A percentile compares a stretch with the other conserved stretches of the same genome.
Evolutionary conservation across 2,888 invertebrate species (phyloP).

Genomic region (Saturnia japonica): DNA sequence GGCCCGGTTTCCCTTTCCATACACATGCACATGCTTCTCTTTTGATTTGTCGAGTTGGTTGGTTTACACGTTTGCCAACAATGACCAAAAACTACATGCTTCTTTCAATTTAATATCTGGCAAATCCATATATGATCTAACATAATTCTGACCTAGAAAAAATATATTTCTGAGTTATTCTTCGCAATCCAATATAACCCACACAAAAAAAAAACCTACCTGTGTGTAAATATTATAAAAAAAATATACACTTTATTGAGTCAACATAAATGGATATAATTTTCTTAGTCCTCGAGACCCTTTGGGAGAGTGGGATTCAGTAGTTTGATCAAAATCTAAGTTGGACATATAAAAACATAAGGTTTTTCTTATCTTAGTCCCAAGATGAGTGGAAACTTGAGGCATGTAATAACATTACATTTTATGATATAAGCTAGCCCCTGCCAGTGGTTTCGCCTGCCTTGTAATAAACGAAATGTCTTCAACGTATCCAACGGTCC

Average conservation of each 20-base stretch:
- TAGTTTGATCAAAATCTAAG: conserved; percentile 3
- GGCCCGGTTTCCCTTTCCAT: too few species aligned
- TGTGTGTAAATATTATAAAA: not conserved
- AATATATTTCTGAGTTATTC: too few species aligned
- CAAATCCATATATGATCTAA: too few species aligned
- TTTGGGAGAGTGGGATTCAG: not conserved
- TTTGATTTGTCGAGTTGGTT: too few species aligned
- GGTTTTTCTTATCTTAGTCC: conserved; percentile 4
- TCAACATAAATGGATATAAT: not conserved
- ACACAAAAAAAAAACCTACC: too few species aligned
- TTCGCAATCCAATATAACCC: too few species aligned
- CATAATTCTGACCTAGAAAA: too few species aligned
- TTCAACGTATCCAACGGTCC: not conserved
- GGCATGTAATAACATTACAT: not conserved
- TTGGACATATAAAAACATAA: not conserved
- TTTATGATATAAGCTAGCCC: not conserved
- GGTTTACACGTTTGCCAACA: too few species aligned
- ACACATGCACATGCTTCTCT: too few species aligned
- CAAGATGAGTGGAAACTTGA: not conserved
- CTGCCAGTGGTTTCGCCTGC: not conserved
- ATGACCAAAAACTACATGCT: too few species aligned
- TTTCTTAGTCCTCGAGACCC: not conserved
- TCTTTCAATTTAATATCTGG: too few species aligned
- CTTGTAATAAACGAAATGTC: not conserved
- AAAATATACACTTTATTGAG: not conserved